phyloP scores from a whole-genome alignment of 2,797 vertebrate species.

The Enteromius afrohamiltoni region DNA sequence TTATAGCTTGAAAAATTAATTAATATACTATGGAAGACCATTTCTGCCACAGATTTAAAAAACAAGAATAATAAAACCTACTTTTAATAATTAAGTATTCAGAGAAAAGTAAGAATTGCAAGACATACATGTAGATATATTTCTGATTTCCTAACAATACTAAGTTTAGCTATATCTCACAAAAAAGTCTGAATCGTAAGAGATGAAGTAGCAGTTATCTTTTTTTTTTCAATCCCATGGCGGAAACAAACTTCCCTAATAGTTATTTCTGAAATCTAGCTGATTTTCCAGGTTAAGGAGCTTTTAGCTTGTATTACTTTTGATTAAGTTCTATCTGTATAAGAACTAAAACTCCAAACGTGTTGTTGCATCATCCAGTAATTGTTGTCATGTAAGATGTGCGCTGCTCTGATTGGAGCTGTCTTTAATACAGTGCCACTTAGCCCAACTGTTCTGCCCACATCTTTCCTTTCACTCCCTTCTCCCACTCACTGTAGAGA shows the following conservation, averaged over 20 bases:
- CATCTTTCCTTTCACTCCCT: conserved; percentile 26
- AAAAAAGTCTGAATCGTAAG: background rate
- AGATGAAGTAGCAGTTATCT: background rate
- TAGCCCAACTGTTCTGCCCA: conserved; percentile 29
- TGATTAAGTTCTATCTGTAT: background rate
- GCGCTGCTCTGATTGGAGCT: conserved; percentile 17
- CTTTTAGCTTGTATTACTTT: conserved; percentile 3
- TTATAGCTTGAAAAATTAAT: background rate
- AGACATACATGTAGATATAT: background rate
- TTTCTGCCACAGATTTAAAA: background rate
- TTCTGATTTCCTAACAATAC: background rate
- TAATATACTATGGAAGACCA: background rate
- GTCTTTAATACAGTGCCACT: conserved; percentile 26
- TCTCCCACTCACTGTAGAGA: conserved; percentile 44
- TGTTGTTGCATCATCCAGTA: background rate
- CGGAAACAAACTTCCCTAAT: background rate
- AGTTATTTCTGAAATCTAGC: background rate
- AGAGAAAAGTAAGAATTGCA: background rate
- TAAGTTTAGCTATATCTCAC: background rate
- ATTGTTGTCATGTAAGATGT: conserved; percentile 8
- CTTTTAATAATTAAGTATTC: background rate
- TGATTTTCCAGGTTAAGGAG: background rate
- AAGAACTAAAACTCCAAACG: background rate
- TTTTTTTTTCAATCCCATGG: background rate
- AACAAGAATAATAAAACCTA: background rate